Conservation (phyloP, 1,140 invertebrate genomes). For the Drosophila santomea region DNA sequence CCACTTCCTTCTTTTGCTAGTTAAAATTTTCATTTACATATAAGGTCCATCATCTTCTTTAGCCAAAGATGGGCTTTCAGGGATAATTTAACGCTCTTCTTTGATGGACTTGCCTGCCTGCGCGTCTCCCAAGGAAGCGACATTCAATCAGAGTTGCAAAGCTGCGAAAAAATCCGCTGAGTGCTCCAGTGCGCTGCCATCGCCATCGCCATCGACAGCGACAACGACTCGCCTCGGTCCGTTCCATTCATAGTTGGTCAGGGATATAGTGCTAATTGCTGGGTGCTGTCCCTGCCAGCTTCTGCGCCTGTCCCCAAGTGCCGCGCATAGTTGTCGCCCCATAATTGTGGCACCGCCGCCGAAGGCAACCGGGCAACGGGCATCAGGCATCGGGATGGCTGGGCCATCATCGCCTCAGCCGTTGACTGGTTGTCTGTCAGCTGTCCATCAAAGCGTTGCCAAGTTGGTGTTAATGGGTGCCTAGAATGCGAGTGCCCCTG, state of each 20-base stretch:
- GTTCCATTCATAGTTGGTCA: constrained; percentile 74
- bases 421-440: constrained; percentile 78
- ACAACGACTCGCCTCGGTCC: constrained; percentile 12
- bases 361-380: constrained; percentile 15
- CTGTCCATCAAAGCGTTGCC: constrained; percentile 80
- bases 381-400: not conserved
- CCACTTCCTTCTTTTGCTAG: no score
- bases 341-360: constrained; percentile 64
- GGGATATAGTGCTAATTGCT: constrained; percentile 70
- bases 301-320: constrained; percentile 66
- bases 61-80: not conserved
- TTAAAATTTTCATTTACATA: not conserved
- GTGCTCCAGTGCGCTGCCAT: constrained; percentile 20
- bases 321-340: constrained; percentile 79
- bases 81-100: constrained; percentile 39
- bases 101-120: constrained; percentile 36
- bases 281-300: constrained; percentile 49
- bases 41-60: not conserved
- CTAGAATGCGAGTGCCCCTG: constrained; percentile 67
- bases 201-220: constrained; percentile 3
- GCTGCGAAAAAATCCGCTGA: constrained; percentile 16
- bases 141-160: constrained; percentile 37
- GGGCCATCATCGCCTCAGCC: constrained; percentile 46
- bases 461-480: constrained; percentile 81
- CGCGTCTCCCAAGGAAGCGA: constrained; percentile 16